Evolutionary conservation across 2,113 vertebrate species (phyloP), one percentile per base, ranked within the genome.

Genomic region (Xenopus borealis): DNA sequence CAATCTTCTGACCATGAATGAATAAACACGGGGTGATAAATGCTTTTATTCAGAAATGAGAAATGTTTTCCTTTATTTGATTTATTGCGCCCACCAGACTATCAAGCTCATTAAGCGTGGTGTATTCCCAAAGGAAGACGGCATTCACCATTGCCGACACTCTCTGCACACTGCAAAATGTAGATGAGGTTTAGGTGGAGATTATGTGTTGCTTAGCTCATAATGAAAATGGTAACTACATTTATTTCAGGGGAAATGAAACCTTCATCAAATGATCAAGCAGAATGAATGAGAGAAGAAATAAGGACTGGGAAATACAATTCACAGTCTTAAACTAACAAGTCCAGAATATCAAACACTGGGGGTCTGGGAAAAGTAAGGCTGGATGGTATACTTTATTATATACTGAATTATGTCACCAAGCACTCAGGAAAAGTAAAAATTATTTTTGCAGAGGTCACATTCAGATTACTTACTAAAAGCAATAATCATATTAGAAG

Each of bases 41-140:
- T 98, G 96, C 91, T 96, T 98, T 98, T 96, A 96, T 96, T 95
- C 94, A 95, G 93, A 94, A 94, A 94, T 93, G 94, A 96, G 97
- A 96, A 97, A 96, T 99, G 96, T 96, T 98, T 96, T 97, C 94
- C 94, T 96, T 97, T 95, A 91, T 93, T 94, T 98, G 96, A 99
- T 98, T 98, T 98, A 99, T 97, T 96, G 95, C 95, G 96, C 96
- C 93, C 94, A 96, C 93, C 91, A 97, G 95, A 97, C 96, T 95
- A 97, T 98, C 95, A 97, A 95, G 96, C 95, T 98, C 97, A 99
- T 98, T 98, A 98, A 95, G 93, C 93, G 87, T 90, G 85, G 86
- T 89, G 90, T 88, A 92, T 91, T 97, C 96, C 95, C 94, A 93
- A 86, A 94, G 94, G 96, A 96, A 91, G 90, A 86, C 88, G 84